Evolutionary conservation across 2,888 invertebrate species (phyloP), one percentile per base, ranked within the genome.

Genomic region (Deilephila porcellus): DNA sequence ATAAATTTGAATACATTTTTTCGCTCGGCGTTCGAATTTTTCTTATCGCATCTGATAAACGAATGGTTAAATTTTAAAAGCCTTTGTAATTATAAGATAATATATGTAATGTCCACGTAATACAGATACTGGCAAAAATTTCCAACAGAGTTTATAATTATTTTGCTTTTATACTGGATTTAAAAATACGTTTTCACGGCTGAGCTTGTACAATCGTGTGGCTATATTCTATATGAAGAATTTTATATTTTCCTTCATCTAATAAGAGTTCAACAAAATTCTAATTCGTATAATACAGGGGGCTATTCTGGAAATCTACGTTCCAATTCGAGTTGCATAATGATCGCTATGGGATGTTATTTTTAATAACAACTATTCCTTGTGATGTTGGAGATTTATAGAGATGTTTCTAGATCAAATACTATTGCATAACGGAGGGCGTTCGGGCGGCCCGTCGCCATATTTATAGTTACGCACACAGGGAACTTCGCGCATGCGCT

Each of bases 351-450:
- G 37, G 29, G 59, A 59, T 59, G 20, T 8, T 80, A 81, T 81
- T 81, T 80, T 79, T 79, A 75, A 80, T 79, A 82, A 78, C 72
- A 82, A 78, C 72, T 80, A 83, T 78, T 80, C 72, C 74, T 80
- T 77, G 80, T 79, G 79, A 81, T 81, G 76, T 64, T 64, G 71
- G 77, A 79, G 84, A 86, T 84, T 85, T 84, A 83, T 84, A 76
- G 71, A 80, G 86, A 87, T 88, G 88, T 88, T 89, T 88, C 88
- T 88, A 85, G 87, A 90, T 86, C 85, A 87, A 87, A 86, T 78
- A 78, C 79, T 84, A 87, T 92, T 93, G 90, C 90, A 91, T 93
- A 93, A 93, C 89, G 85, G 76, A 81, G 85, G 86, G 81, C 81
- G 86, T 83, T 80, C 81, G 81, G 86, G 86, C 83, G 85, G 84